A percentile compares a stretch with the other conserved stretches of the same genome.
phyloP scores from a whole-genome alignment of 2,797 vertebrate genomes.

The Botia kubotai region DNA sequence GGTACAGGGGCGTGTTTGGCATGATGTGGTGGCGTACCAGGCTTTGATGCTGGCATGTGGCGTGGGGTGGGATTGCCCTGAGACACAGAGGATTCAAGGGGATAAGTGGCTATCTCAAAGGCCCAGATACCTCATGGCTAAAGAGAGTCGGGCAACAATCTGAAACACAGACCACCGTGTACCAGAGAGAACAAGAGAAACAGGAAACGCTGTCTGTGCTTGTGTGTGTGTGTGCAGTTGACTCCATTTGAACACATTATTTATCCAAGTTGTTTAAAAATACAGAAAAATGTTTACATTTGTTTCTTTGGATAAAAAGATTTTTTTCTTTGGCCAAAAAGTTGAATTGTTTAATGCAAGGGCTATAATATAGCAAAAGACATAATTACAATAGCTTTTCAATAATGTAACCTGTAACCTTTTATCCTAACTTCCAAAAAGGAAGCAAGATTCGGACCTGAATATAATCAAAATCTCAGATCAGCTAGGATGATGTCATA shows the following conservation, averaged over 20 bases:
- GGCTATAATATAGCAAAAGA: too few species aligned
- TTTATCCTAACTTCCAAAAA: too few species aligned
- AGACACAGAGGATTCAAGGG: conserved; percentile 42
- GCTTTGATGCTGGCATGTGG: conserved; percentile 45
- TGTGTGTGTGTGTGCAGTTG: neutral
- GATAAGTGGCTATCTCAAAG: conserved; percentile 36
- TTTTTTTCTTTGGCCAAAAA: too few species aligned
- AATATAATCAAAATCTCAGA: conserved; percentile 14
- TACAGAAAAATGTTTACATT: too few species aligned
- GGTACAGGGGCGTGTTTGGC: conserved; percentile 11
- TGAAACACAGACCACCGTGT: neutral
- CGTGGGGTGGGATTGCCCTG: conserved; percentile 36
- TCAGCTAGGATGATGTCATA: neutral
- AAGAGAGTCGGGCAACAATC: conserved; percentile 1
- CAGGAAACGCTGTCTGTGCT: too few species aligned
- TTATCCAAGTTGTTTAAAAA: neutral
- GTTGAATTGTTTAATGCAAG: too few species aligned
- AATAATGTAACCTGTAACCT: too few species aligned
- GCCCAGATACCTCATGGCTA: conserved; percentile 37
- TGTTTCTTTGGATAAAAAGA: too few species aligned
- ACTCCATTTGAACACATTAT: neutral
- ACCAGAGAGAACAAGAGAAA: neutral
- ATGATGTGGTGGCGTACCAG: neutral
- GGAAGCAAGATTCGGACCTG: neutral
- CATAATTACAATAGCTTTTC: too few species aligned